Evolutionary conservation across 2,113 vertebrate species (phyloP).

Genomic region (Triplophysa siluroides): DNA sequence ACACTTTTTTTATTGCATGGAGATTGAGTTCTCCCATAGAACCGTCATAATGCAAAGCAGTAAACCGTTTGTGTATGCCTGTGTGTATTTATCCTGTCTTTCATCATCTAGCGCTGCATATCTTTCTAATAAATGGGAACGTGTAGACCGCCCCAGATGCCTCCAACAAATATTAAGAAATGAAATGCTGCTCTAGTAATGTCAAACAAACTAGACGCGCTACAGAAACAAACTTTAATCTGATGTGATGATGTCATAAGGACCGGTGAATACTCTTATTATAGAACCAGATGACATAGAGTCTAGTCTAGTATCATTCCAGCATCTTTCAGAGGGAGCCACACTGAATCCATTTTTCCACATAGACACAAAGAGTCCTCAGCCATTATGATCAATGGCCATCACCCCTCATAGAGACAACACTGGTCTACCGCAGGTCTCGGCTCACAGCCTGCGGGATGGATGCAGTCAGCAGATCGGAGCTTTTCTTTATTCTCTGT

Average conservation of each 20-base stretch:
- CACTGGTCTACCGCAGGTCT: constrained; percentile 1
- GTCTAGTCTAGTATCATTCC: constrained; percentile 31
- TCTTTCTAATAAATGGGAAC: constrained; percentile 22
- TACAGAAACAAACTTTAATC: neutral
- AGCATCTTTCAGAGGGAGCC: constrained; percentile 41
- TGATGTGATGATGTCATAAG: neutral
- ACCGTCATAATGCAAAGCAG: constrained; percentile 20
- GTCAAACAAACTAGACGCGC: neutral
- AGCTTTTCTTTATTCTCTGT: constrained; percentile 50
- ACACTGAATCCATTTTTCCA: constrained; percentile 16
- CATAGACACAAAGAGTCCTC: constrained; percentile 37
- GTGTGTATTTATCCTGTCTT: constrained; percentile 8
- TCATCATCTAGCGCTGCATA: constrained; percentile 20
- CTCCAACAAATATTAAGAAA: constrained; percentile 20
- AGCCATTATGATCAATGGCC: constrained; percentile 28
- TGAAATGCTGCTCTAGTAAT: neutral
- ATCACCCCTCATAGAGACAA: constrained; percentile 34
- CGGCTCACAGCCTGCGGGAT: neutral
- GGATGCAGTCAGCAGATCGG: constrained; percentile 64
- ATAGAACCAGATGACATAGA: neutral
- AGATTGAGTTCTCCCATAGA: neutral
- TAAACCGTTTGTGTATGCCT: neutral
- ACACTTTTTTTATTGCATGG: neutral
- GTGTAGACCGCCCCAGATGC: neutral
- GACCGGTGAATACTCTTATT: neutral